Evolutionary conservation across 2,797 vertebrate genomes (phyloP).

Genomic region (Sphenodon punctatus): DNA sequence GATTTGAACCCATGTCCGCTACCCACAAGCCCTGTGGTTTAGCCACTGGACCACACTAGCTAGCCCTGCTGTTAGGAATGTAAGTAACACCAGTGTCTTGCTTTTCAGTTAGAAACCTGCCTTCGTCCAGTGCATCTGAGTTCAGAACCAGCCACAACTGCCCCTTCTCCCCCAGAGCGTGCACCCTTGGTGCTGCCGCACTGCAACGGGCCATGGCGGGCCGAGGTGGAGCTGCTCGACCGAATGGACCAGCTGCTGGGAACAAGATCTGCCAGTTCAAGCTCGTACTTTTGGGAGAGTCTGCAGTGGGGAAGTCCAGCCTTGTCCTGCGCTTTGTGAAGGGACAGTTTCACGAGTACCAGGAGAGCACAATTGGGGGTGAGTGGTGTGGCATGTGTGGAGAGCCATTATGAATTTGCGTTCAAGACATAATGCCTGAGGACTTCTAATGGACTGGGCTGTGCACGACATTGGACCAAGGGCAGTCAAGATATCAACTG

Average conservation of each 20-base stretch:
- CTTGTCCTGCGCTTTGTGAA: constrained; percentile 98
- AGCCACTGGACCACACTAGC: not conserved
- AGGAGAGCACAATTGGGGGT: constrained; percentile 99
- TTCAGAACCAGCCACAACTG: constrained; percentile 17
- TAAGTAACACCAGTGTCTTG: not conserved
- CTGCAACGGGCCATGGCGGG: constrained; percentile 84
- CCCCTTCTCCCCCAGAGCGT: not conserved
- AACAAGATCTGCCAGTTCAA: constrained; percentile 99
- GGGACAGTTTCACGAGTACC: constrained; percentile 98
- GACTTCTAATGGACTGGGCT: no score
- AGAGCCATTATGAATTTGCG: no score
- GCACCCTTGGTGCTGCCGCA: constrained; percentile 7
- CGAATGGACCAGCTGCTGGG: constrained; percentile 91
- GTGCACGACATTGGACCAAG: no score
- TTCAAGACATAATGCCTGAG: no score
- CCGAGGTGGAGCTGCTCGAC: constrained; percentile 91
- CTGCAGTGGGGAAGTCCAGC: constrained; percentile 97
- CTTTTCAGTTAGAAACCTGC: constrained; percentile 70
- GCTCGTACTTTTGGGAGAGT: constrained; percentile 96
- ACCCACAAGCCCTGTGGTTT: not conserved
- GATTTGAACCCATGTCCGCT: not conserved
- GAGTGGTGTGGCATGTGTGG: constrained; percentile 43
- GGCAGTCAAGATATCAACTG: no score
- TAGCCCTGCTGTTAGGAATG: not conserved
- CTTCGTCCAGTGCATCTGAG: constrained; percentile 64